These are phyloP conservation scores for Gymnothorax reevesii DNA, from an alignment of 2,797 vertebrate species.

Conservation along the genomic window DNA sequence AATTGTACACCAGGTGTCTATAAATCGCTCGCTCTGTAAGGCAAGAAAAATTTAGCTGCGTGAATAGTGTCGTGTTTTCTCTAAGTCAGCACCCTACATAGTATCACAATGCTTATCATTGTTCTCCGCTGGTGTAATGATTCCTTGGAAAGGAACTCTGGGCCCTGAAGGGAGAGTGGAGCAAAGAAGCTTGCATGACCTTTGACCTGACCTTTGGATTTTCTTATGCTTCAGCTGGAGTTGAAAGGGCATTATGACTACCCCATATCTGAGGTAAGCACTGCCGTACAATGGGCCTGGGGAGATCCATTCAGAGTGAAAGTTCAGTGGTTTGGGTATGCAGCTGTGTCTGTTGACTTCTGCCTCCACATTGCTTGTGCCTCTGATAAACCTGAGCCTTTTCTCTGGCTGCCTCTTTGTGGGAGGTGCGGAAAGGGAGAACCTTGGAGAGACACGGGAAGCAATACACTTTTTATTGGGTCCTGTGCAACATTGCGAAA, in stretches of 20 bases:
- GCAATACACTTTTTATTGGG: constrained; percentile 40
- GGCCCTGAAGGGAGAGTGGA: constrained; percentile 52
- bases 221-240: constrained; percentile 64
- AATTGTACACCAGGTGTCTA: constrained; percentile 34
- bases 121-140: constrained; percentile 49
- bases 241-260: constrained; percentile 66
- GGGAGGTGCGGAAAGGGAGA: constrained; percentile 52
- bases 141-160: constrained; percentile 49
- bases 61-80: constrained; percentile 54
- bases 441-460: constrained; percentile 45
- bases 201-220: constrained; percentile 60
- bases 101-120: constrained; percentile 40
- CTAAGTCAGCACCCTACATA: constrained; percentile 44
- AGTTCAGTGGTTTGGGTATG: constrained; percentile 53
- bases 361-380: constrained; percentile 21
- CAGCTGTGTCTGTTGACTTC: constrained; percentile 55
- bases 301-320: constrained; percentile 5
- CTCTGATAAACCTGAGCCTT: constrained; percentile 42
- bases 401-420: constrained; percentile 47
- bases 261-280: constrained; percentile 50
- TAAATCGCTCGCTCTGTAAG: constrained; percentile 25
- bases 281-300: constrained; percentile 49
- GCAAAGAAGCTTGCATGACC: constrained; percentile 57
- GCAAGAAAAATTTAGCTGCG: constrained; percentile 31
- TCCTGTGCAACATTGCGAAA: constrained; percentile 21